Evolutionary conservation across 1,140 invertebrate species (phyloP).

Genomic region (Drosophila auraria): DNA sequence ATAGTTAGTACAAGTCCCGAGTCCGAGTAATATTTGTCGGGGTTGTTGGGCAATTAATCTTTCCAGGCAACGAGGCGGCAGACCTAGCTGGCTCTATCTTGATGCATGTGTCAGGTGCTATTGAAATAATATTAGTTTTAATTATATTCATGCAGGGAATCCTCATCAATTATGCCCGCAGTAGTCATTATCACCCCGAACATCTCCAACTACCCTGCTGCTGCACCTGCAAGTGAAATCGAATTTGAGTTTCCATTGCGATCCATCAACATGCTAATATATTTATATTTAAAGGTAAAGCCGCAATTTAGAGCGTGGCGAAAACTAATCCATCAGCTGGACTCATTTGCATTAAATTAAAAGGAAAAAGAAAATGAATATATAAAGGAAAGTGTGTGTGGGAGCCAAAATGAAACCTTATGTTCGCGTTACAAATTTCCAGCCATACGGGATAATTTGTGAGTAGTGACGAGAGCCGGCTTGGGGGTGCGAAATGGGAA

Average conservation of each 20-base stretch:
- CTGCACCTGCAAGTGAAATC: slow-evolving; percentile 17
- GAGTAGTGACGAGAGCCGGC: slow-evolving; percentile 25
- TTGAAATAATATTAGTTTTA: slow-evolving; percentile 30
- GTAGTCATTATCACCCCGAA: slow-evolving; percentile 23
- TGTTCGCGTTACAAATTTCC: slow-evolving; percentile 63
- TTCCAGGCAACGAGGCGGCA: slow-evolving; percentile 33
- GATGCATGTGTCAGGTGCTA: slow-evolving; percentile 46
- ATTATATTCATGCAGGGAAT: slow-evolving; percentile 27
- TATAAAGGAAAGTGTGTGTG: neutral
- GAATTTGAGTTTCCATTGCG: slow-evolving; percentile 34
- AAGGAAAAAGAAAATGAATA: slow-evolving; percentile 9
- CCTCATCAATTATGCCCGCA: slow-evolving; percentile 32
- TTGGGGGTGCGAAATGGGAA: slow-evolving; percentile 1
- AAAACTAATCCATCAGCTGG: slow-evolving; percentile 69
- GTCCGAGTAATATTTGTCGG: slow-evolving; percentile 17
- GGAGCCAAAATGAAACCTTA: slow-evolving; percentile 70
- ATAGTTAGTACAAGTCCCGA: slow-evolving; percentile 5
- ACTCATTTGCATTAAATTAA: slow-evolving; percentile 66
- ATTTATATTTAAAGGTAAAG: slow-evolving; percentile 34
- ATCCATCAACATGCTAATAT: slow-evolving; percentile 62
- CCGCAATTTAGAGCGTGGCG: slow-evolving; percentile 29
- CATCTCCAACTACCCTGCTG: slow-evolving; percentile 5
- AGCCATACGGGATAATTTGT: slow-evolving; percentile 55
- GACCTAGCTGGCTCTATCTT: slow-evolving; percentile 22
- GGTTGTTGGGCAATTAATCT: slow-evolving; percentile 39